Evolutionary conservation across 2,888 invertebrate genomes (phyloP), one percentile per base, ranked within the genome.

Genomic region (Spicauda simplicius): DNA sequence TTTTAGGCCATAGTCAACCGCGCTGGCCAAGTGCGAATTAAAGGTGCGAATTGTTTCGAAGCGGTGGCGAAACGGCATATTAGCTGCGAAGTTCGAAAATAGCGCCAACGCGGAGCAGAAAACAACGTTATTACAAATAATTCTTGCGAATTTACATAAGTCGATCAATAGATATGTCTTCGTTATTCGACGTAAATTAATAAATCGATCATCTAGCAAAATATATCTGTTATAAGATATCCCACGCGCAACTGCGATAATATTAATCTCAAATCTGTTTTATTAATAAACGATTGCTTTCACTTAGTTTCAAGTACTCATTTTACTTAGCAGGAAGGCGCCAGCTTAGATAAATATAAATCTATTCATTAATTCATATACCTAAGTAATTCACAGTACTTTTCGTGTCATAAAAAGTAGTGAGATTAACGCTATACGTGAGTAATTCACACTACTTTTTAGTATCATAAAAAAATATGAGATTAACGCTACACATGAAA

Each of bases 251-350:
- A 62, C 52, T 8, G 57, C 56, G 66, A 67, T 67, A 67, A 18
- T 37, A 37, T 18, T 67, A 56, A 61, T 61, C 66, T 55, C 50
- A 56, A 56, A 67, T 67, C 66, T 61, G 56, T 67, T 67, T 67
- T 67, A 67, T 61, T 67, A 67, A 56, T 67, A 67, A 67, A 67
- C 61, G 60, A 37, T 61, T 48, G 61, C 66, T 67, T 67, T 67
- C 66, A 67, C 66, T 61, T 8, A 41, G 50, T 61, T 67, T 52
- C 50, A 61, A 50, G 60, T 48, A 56, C 61, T 55, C 52, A 60
- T 61, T n/a, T 54, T 41, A 66, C 48, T 61, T 56, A 37, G 33
- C 16, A 66, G 55, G 55, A 55, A 61, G 61, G 61, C 66, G 66
- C 66, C 61, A 48, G 50, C 56, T 18, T 56, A 55, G 37, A 67